phyloP scores from a whole-genome alignment of 1,140 invertebrate species.

The Gryon sp. region DNA sequence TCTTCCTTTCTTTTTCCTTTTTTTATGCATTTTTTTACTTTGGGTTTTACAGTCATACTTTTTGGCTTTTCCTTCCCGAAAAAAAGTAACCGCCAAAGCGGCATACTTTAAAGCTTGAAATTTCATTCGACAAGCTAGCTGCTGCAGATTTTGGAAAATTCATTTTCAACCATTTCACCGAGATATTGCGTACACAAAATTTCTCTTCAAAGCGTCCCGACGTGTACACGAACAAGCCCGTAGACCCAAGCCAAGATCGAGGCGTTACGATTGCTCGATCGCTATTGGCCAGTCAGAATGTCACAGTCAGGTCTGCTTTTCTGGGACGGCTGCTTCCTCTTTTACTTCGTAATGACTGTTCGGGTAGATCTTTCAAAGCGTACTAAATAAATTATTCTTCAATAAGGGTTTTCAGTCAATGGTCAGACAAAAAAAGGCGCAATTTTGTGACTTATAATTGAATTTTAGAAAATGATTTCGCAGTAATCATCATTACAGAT shows the following conservation, averaged over 20 bases:
- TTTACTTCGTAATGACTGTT: slow-evolving; percentile 13
- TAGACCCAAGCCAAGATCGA: slow-evolving; percentile 1
- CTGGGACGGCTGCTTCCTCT: slow-evolving; percentile 33
- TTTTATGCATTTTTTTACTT: slow-evolving; percentile 10
- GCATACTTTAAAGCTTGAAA: slow-evolving; percentile 6
- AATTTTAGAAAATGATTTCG: no score
- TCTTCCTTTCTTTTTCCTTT: not conserved
- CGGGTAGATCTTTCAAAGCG: not conserved
- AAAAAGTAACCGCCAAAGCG: slow-evolving; percentile 1
- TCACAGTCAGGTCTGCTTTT: slow-evolving; percentile 45
- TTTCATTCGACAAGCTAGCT: no score
- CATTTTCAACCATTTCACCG: no score
- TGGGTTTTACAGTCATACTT: no score
- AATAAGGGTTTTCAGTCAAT: no score
- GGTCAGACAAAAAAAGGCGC: no score
- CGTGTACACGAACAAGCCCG: not conserved
- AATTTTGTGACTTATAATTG: no score
- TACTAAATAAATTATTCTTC: not conserved
- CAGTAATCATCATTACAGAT: no score
- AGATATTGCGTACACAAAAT: slow-evolving; percentile 20
- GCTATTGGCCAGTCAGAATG: slow-evolving; percentile 34
- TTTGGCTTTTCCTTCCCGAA: no score
- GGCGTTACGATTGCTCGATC: slow-evolving; percentile 27
- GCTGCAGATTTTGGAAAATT: no score
- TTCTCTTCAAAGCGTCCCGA: slow-evolving; percentile 17